Base-by-base conservation (phyloP, 1,140 invertebrate genomes). In the Aphelinus certus region DNA sequence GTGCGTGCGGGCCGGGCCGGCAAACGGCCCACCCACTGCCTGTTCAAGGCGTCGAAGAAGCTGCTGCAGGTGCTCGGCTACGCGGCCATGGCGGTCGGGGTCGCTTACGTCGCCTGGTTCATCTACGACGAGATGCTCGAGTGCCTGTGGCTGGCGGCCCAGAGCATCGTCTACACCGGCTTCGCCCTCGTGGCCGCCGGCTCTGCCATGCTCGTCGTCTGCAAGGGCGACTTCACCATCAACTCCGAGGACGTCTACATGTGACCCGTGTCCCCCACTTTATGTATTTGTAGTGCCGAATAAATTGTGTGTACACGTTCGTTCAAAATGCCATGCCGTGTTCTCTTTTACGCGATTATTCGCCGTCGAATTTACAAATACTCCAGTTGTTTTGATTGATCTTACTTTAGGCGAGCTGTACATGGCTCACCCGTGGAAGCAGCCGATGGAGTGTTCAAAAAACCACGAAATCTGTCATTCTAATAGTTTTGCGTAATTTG, bases 181-280 rank as follows among this genome's bases (percentile, higher is more conserved):
- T 0, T 71, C 1, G 48, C 48, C 0, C 43, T 76, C 0, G 2
- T 71, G 43, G 46, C 2, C 7, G 43, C 46, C 49, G 45, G 63
- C 5, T 7, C 3, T 2, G 55, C 62, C 1, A 49, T 76, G 0
- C 46, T 76, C 2, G 3, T 2, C 2, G 1, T 71, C 6, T 76
- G 75, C 48, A 67, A 26, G 43, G 9, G 53, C 7, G 75, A 76
- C n/a, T 68, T 76, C 6, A 66, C 43, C n/a, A 26, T 76, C 56
- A n/a, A 26, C 26, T 9, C 73, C 1, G 43, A 53, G 51, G 51
- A 53, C 51, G 4, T 53, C 4, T 53, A 53, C 51, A 9, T 6
- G 51, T 53, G 4, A 53, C 4, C 9, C 51, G 9, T 6, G 51
- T 53, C 51, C 51, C 51, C 4, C 9, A 53, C 4, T 6, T 53